Percentiles rank a stretch among this genome's conserved stretches.
Evolutionary conservation across 1,140 invertebrate genomes (phyloP).

Genomic region (Bradysia coprophila): DNA sequence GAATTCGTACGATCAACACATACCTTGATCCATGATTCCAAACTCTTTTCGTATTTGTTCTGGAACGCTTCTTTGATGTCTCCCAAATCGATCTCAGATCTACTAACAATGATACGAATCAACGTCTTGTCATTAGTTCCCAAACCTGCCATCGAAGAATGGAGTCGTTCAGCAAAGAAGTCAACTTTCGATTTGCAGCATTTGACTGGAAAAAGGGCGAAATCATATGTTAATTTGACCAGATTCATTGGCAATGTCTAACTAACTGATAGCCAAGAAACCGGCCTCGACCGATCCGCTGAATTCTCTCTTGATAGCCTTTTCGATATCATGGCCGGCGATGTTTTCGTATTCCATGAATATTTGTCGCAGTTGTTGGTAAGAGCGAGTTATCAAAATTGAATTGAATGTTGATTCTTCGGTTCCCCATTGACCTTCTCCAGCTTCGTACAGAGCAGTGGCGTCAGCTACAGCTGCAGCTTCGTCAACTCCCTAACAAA

Average conservation of each 20-base stretch:
- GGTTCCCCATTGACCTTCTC: constrained; percentile 67
- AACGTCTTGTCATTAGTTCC: constrained; percentile 80
- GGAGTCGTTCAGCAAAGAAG: constrained; percentile 82
- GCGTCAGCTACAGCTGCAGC: constrained; percentile 48
- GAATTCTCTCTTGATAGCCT: constrained; percentile 76
- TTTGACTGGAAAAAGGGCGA: constrained; percentile 38
- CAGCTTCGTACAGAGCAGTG: constrained; percentile 45
- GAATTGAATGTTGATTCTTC: constrained; percentile 74
- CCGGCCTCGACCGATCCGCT: constrained; percentile 65
- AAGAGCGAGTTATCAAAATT: constrained; percentile 60
- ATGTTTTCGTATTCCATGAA: constrained; percentile 62
- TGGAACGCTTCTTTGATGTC: constrained; percentile 80
- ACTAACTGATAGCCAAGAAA: constrained; percentile 59
- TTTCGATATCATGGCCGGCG: constrained; percentile 60
- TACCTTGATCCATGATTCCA: constrained; percentile 70
- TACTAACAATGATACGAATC: constrained; percentile 75
- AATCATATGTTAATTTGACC: too few relatives aligned
- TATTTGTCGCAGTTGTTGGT: constrained; percentile 62
- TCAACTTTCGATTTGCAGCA: constrained; percentile 79
- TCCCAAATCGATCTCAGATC: constrained; percentile 82
- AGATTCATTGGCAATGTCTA: too few relatives aligned
- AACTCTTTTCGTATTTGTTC: constrained; percentile 62
- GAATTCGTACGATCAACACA: too few relatives aligned
- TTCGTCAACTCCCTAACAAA: constrained; percentile 34
- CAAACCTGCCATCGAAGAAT: constrained; percentile 75